Conservation (phyloP, 2,113 vertebrate genomes). For the Hipposideros armiger region DNA sequence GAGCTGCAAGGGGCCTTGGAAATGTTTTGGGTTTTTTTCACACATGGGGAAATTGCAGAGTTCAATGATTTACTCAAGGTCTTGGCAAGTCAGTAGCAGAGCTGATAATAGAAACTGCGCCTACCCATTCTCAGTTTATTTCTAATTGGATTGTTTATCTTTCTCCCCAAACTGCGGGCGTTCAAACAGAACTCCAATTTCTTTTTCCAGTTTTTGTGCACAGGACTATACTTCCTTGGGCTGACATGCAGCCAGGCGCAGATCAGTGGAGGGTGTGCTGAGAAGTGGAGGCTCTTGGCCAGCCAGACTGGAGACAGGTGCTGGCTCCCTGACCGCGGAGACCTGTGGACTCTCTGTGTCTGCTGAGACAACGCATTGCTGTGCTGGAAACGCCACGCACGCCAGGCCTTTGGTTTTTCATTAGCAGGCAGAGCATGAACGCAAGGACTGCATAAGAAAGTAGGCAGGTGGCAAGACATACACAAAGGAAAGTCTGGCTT, state of each 20-base stretch:
- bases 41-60: background rate
- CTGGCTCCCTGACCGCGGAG: accelerated
- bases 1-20: background rate
- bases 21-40: background rate
- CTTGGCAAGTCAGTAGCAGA: background rate
- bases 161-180: background rate
- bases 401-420: background rate
- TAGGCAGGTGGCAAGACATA: too few relatives aligned
- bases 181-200: too few relatives aligned
- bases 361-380: accelerated
- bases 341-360: background rate
- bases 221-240: background rate
- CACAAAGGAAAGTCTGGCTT: background rate
- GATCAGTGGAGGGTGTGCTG: too few relatives aligned
- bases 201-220: background rate
- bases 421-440: too few relatives aligned
- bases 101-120: background rate
- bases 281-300: accelerated
- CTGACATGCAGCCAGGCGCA: background rate
- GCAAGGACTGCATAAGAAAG: too few relatives aligned
- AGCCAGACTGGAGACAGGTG: accelerated
- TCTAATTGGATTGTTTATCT: background rate
- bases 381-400: background rate
- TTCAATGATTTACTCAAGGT: background rate
- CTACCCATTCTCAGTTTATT: background rate